These are phyloP conservation scores for Meta bourneti DNA, from an alignment of 2,888 invertebrate genomes.

Conservation along the genomic window DNA sequence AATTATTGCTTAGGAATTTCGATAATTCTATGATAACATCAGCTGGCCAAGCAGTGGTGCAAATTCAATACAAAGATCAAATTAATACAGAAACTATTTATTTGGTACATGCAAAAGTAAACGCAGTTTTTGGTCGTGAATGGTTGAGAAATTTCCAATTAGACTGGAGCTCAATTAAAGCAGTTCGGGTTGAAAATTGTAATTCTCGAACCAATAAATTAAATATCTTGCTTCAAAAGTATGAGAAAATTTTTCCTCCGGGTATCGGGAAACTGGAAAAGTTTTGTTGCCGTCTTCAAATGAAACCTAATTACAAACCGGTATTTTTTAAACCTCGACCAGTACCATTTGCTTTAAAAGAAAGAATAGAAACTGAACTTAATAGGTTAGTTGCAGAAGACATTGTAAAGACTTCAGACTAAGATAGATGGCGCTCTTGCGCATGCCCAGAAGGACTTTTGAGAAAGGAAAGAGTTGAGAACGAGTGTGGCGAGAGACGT, in stretches of 20 bases:
- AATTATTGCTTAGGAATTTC: slow-evolving; percentile 39
- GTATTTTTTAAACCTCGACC: slow-evolving; percentile 59
- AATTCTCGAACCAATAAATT: slow-evolving; percentile 62
- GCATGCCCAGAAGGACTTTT: too few relatives aligned
- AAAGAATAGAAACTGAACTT: slow-evolving; percentile 59
- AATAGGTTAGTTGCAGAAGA: slow-evolving; percentile 46
- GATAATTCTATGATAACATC: slow-evolving; percentile 36
- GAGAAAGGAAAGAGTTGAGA: too few relatives aligned
- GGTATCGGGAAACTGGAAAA: slow-evolving; percentile 58
- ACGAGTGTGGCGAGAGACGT: too few relatives aligned
- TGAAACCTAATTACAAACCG: slow-evolving; percentile 60
- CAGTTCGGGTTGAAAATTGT: slow-evolving; percentile 60
- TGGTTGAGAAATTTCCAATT: slow-evolving; percentile 61
- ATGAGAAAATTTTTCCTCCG: slow-evolving; percentile 49
- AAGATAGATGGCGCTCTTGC: too few relatives aligned
- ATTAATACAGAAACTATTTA: slow-evolving; percentile 62
- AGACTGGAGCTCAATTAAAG: slow-evolving; percentile 64
- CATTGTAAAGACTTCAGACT: too few relatives aligned
- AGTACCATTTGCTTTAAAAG: slow-evolving; percentile 60
- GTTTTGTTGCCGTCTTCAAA: slow-evolving; percentile 61
- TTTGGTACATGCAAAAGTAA: slow-evolving; percentile 62
- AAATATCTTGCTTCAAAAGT: slow-evolving; percentile 61
- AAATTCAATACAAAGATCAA: slow-evolving; percentile 47
- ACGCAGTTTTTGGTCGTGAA: slow-evolving; percentile 62
- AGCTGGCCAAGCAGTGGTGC: slow-evolving; percentile 23